phyloP scores from a whole-genome alignment of 2,113 vertebrate species.

The Pheucticus melanocephalus region DNA sequence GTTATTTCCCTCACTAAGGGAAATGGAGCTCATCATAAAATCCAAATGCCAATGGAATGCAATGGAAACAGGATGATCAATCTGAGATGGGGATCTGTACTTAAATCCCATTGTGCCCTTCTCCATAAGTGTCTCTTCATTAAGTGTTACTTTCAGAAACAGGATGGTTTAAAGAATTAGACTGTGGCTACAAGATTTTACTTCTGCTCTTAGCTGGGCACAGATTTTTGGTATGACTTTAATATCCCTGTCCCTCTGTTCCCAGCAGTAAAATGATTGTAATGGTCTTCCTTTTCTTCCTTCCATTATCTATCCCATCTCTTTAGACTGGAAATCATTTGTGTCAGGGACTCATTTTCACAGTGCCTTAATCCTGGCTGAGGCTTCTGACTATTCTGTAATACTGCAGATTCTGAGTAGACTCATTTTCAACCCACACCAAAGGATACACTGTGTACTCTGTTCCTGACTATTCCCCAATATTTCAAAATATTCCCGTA shows the following conservation, averaged over 20 bases:
- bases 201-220: neutral
- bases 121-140: neutral
- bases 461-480: neutral
- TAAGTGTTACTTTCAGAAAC: neutral
- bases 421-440: neutral
- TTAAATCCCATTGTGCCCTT: neutral
- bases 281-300: neutral
- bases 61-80: conserved; percentile 24
- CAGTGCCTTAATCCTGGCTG: neutral
- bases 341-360: neutral
- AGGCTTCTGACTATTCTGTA: neutral
- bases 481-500: neutral
- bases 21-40: conserved; percentile 35
- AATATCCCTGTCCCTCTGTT: neutral
- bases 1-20: conserved; percentile 10
- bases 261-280: conserved; percentile 1
- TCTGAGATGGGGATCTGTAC: neutral
- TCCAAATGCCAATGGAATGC: neutral
- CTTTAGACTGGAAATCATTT: neutral
- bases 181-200: neutral
- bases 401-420: neutral
- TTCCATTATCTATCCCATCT: neutral
- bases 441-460: neutral
- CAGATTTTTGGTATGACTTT: neutral
- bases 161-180: neutral